phyloP scores from a whole-genome alignment of 2,113 vertebrate genomes.

The Parotia lawesii region DNA sequence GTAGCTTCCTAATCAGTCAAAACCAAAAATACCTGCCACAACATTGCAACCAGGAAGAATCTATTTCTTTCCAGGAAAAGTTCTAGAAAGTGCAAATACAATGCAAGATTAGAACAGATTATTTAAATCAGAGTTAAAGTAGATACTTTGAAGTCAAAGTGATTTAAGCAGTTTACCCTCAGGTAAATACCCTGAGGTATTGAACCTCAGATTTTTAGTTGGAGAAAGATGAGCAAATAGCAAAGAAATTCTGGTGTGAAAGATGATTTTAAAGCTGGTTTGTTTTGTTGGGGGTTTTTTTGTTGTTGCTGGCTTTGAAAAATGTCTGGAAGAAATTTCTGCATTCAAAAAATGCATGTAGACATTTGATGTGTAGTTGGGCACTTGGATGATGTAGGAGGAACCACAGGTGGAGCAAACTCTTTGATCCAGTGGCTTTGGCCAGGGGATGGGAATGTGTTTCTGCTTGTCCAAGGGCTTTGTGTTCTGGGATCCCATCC shows the following conservation, averaged over 20 bases:
- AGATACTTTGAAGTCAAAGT: not conserved
- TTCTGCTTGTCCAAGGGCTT: not conserved
- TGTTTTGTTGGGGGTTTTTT: not conserved
- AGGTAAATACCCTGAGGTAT: not conserved
- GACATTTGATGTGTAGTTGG: not conserved
- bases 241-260: not conserved
- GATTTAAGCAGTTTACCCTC: not conserved
- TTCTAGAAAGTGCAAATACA: not conserved
- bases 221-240: not conserved
- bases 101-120: not conserved
- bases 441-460: not conserved
- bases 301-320: not conserved
- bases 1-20: not conserved
- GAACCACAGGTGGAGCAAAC: not conserved
- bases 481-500: not conserved
- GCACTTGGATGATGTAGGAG: not conserved
- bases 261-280: not conserved
- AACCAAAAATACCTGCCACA: not conserved
- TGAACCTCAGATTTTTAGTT: not conserved
- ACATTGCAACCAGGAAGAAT: not conserved
- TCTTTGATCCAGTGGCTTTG: not conserved
- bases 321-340: not conserved
- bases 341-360: rapidly evolving
- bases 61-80: not conserved
- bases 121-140: not conserved